Conservation (phyloP, 2,113 vertebrate species). For the Notarius lentiginosus region DNA sequence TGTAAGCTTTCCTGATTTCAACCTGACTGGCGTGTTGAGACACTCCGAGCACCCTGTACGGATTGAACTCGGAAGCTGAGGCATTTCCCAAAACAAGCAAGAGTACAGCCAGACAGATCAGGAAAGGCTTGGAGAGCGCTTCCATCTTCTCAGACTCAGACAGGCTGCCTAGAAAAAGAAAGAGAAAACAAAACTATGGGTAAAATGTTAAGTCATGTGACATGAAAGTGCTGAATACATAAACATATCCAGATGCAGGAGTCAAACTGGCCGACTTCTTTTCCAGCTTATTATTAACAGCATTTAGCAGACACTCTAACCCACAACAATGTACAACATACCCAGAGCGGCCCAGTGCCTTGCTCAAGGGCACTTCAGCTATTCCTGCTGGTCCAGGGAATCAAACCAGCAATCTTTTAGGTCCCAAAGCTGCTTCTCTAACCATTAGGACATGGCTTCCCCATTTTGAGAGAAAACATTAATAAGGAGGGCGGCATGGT, state of each 20-base stretch:
- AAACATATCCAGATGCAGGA: neutral
- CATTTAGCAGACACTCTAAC: too few species aligned
- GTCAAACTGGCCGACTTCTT: neutral
- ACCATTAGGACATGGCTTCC: too few species aligned
- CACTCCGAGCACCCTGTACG: constrained; percentile 86
- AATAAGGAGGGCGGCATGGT: neutral
- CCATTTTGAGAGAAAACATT: neutral
- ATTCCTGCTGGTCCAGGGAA: too few species aligned
- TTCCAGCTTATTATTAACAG: neutral
- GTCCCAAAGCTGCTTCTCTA: too few species aligned
- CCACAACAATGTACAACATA: too few species aligned
- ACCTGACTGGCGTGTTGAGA: constrained; percentile 81
- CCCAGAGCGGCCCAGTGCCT: too few species aligned
- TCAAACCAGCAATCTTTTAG: too few species aligned
- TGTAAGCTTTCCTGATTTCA: constrained; percentile 94
- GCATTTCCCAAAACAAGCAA: constrained; percentile 64
- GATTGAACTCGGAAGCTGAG: constrained; percentile 80
- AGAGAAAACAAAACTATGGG: neutral
- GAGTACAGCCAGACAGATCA: constrained; percentile 65
- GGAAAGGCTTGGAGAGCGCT: neutral
- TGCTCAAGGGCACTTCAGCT: too few species aligned
- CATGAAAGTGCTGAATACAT: too few species aligned
- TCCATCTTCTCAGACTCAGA: constrained; percentile 31
- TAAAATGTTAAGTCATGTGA: neutral
- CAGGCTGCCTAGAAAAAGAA: neutral